Evolutionary conservation across 1,140 invertebrate species (phyloP).

Genomic region (Capitella teleta): DNA sequence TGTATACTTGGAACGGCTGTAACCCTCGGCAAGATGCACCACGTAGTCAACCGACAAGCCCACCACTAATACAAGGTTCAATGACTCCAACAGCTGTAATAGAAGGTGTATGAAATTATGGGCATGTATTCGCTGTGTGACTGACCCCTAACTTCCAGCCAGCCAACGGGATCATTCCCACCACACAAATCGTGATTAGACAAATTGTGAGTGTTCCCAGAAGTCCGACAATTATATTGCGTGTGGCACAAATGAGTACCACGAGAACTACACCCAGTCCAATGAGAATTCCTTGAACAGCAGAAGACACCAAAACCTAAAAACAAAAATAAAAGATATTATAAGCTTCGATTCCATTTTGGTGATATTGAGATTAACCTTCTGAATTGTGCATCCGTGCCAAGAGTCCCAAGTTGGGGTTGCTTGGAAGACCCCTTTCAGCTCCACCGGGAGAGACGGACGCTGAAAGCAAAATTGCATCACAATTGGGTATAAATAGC

Average conservation of each 20-base stretch:
- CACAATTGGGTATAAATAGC: too few species aligned
- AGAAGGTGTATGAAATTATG: too few species aligned
- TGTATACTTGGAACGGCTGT: conserved; percentile 15
- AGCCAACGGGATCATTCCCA: neutral
- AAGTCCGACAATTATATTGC: neutral
- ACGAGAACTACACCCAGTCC: neutral
- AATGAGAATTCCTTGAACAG: neutral
- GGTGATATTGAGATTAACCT: too few species aligned
- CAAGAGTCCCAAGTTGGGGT: too few species aligned
- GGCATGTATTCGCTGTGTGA: too few species aligned
- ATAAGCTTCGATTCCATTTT: too few species aligned
- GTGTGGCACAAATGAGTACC: neutral
- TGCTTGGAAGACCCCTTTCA: too few species aligned
- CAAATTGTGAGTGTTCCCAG: neutral
- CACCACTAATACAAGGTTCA: conserved; percentile 28
- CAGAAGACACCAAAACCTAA: too few species aligned
- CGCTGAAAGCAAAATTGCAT: too few species aligned
- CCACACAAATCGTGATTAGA: neutral
- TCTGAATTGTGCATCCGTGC: too few species aligned
- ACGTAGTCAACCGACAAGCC: conserved; percentile 31
- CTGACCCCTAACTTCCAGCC: conserved; percentile 5
- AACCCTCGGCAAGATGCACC: conserved; percentile 30
- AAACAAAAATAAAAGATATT: too few species aligned
- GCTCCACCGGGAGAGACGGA: too few species aligned
- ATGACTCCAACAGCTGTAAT: conserved; percentile 30